Evolutionary conservation across 2,888 invertebrate species (phyloP), one percentile per base, ranked within the genome.

Genomic region (Onchidella celtica): DNA sequence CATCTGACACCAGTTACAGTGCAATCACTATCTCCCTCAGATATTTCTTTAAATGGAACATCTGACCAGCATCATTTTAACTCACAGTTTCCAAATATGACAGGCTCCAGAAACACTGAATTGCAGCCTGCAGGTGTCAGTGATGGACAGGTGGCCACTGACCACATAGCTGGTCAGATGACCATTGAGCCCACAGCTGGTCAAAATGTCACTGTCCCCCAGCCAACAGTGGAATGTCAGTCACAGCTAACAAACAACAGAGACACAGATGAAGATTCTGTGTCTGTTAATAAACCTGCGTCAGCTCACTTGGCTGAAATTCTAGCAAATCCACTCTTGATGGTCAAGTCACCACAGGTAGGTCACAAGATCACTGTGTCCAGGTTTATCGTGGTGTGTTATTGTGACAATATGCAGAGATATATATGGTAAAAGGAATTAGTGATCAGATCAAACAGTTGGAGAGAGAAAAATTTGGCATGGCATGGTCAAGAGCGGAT

Each of bases 341-440:
- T 79, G 65, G 32, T 79, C 27, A 79, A 79, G 36, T 47, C 79
- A 36, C 73, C 72, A 55, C 79, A 79, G 29, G 79, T 79, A 73
- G 40, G 63, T 79, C 34, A 9, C n/a, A n/a, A n/a, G n/a, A n/a
- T n/a, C n/a, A n/a, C n/a, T n/a, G n/a, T n/a, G n/a, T n/a, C n/a
- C n/a, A n/a, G n/a, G n/a, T n/a, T n/a, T n/a, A n/a, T n/a, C n/a
- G n/a, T n/a, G n/a, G n/a, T n/a, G n/a, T n/a, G n/a, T n/a, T n/a
- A n/a, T n/a, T n/a, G n/a, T n/a, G n/a, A n/a, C n/a, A n/a, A n/a
- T n/a, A n/a, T n/a, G n/a, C n/a, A n/a, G n/a, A n/a, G n/a, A n/a
- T n/a, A n/a, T n/a, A n/a, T n/a, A n/a, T n/a, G n/a, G n/a, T n/a
- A n/a, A n/a, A n/a, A n/a, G n/a, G n/a, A n/a, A n/a, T n/a, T n/a